Evolutionary conservation across 2,888 invertebrate species (phyloP).

Genomic region (Agrotis exclamationis): DNA sequence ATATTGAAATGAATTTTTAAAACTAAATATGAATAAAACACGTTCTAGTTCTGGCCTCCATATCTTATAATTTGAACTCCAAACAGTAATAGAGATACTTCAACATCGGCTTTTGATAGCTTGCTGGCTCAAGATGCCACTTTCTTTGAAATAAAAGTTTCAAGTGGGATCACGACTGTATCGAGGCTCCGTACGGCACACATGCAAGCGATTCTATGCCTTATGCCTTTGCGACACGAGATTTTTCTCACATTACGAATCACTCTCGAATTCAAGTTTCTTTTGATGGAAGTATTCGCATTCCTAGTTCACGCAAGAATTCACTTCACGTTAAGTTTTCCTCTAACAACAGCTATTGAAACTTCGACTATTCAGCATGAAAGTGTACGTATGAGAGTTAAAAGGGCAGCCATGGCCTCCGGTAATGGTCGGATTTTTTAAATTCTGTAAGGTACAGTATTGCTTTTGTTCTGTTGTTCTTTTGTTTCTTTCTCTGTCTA

Average conservation of each 20-base stretch:
- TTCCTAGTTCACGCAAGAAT: conserved; percentile 79
- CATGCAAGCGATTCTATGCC: conserved; percentile 64
- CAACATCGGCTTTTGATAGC: conserved; percentile 68
- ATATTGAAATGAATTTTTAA: conserved; percentile 15
- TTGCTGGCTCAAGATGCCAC: conserved; percentile 63
- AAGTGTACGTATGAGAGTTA: conserved; percentile 56
- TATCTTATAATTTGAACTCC: conserved; percentile 55
- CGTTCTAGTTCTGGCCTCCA: conserved; percentile 10
- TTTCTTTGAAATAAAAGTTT: conserved; percentile 81
- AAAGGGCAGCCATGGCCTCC: conserved; percentile 41
- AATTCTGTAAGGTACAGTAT: conserved; percentile 30
- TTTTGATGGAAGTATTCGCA: conserved; percentile 76
- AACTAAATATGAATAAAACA: background rate
- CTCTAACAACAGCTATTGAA: conserved; percentile 79
- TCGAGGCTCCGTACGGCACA: conserved; percentile 60
- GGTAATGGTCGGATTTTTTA: conserved; percentile 42
- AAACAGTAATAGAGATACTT: conserved; percentile 69
- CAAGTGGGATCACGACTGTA: conserved; percentile 74
- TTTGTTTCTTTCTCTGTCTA: conserved; percentile 35
- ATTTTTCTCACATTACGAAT: conserved; percentile 57
- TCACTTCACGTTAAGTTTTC: conserved; percentile 78
- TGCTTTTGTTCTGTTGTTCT: conserved; percentile 36
- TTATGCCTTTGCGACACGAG: conserved; percentile 61
- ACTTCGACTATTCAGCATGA: conserved; percentile 74
- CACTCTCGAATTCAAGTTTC: conserved; percentile 71